Base-by-base conservation (phyloP, 2,797 vertebrate genomes). In the Argentina silus region DNA sequence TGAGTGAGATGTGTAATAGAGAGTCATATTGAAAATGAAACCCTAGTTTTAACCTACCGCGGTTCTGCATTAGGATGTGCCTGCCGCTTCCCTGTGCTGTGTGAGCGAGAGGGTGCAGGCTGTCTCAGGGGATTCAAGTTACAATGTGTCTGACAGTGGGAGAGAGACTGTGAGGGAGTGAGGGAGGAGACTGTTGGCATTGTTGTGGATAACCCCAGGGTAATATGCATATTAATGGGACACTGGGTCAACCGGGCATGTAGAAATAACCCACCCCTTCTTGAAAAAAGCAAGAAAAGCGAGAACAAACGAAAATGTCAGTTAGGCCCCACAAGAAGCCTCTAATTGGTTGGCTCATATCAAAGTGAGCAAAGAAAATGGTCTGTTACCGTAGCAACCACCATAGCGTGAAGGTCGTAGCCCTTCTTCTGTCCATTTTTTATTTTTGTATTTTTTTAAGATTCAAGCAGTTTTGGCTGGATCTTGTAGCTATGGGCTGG, bases 301-400 rank as follows among this genome's bases (percentile, higher is more conserved):
- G 3, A 57, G 19, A 9, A 6, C 36, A 42, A 36, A 23, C 1
- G 51, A 14, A 17, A 48, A 23, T 15, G 45, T 10, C 27, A 44
- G 50, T 63, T n/a, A 12, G 17, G 23, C 36, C 19, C 67, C 63
- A 14, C 23, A 12, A 11, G 27, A 44, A 7, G 63, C n/a, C 17
- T 64, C n/a, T 7, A 63, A 63, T 53, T 57, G 51, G 17, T 21
- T 9, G 8, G 19, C 17, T 70, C 45, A 55, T 10, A 36, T 51
- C 27, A 42, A 45, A 47, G 42, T 17, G 21, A 11, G 19, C 21
- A 11, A 42, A 62, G 42, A 62, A 12, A 17, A 67, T 23, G 15
- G 51, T 12, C 19, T 50, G 23, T 61, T 60, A 55, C 72, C 23
- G 10, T 67, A 64, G 71, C 17, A 74, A 74, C 64, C 11, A 9